These are phyloP conservation scores for Bubo bubo DNA, from an alignment of 2,113 vertebrate species.

Conservation along the genomic window DNA sequence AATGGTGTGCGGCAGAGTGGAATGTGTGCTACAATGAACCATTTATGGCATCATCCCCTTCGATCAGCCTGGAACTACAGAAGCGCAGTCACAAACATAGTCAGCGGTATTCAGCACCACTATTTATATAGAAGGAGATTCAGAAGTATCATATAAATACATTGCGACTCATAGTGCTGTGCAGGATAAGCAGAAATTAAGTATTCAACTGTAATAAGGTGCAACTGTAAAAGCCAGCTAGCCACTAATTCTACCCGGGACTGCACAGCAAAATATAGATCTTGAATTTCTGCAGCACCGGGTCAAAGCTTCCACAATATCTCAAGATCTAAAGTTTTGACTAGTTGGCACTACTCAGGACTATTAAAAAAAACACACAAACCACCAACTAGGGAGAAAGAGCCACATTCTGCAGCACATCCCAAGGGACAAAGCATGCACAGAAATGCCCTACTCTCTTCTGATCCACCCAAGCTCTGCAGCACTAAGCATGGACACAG, in stretches of 20 bases:
- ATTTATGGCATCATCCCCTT: not conserved
- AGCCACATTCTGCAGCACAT: not conserved
- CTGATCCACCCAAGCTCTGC: not conserved
- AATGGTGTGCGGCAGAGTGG: not conserved
- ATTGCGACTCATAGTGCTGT: fast-evolving
- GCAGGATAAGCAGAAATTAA: not conserved
- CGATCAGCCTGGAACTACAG: not conserved
- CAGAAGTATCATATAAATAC: not conserved
- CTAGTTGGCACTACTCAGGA: not conserved
- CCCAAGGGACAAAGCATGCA: not conserved
- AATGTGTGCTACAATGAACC: not conserved
- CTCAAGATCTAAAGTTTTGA: not conserved
- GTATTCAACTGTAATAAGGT: not conserved
- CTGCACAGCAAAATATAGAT: not conserved
- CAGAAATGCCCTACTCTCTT: not conserved
- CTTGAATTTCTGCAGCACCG: not conserved
- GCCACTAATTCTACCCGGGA: not conserved
- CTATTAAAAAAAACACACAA: not conserved
- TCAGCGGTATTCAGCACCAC: not conserved
- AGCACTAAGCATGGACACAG: not conserved
- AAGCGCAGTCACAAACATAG: not conserved
- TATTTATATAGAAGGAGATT: fast-evolving
- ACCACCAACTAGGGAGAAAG: not conserved
- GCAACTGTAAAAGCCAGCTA: not conserved
- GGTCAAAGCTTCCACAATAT: not conserved